Percentiles rank a stretch among this genome's conserved stretches.
Evolutionary conservation across 2,113 vertebrate genomes (phyloP).

Genomic region (Stigmatopora argus): DNA sequence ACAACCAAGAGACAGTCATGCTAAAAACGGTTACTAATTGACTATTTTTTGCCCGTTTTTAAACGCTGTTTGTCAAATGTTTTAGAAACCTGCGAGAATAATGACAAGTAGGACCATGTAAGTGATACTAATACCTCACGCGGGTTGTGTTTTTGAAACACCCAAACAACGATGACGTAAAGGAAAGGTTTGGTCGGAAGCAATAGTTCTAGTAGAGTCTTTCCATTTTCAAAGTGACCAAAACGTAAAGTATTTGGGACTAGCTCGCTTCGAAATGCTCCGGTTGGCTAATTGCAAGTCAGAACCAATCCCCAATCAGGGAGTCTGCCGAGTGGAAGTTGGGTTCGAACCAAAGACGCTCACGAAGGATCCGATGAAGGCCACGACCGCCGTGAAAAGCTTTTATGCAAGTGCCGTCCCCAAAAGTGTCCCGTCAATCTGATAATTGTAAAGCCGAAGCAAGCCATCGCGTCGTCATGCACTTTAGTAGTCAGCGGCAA

Average conservation of each 20-base stretch:
- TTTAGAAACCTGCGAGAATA: slow-evolving; percentile 10
- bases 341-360: slow-evolving; percentile 12
- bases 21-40: slow-evolving; percentile 41
- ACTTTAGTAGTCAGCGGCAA: slow-evolving; percentile 60
- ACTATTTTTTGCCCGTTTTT: slow-evolving; percentile 41
- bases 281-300: too few species aligned
- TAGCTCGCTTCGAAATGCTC: too few species aligned
- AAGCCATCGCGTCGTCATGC: slow-evolving; percentile 47
- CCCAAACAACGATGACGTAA: not conserved
- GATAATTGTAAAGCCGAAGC: slow-evolving; percentile 36
- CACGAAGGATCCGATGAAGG: slow-evolving; percentile 35
- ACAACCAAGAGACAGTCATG: slow-evolving; percentile 27
- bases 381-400: slow-evolving; percentile 14
- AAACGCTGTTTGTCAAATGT: slow-evolving; percentile 28
- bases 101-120: too few species aligned
- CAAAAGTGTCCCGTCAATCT: slow-evolving; percentile 8
- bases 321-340: slow-evolving; percentile 11
- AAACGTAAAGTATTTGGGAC: too few species aligned
- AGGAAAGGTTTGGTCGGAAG: too few species aligned
- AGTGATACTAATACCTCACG: not conserved
- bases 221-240: too few species aligned
- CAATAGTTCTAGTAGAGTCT: too few species aligned
- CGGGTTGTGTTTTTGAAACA: not conserved
- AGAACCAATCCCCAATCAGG: slow-evolving; percentile 22
- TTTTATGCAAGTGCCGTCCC: slow-evolving; percentile 1